A percentile compares a stretch with the other conserved stretches of the same genome.
Conservation (phyloP, 2,888 invertebrate species). For the Lasioglossum lativentre region DNA sequence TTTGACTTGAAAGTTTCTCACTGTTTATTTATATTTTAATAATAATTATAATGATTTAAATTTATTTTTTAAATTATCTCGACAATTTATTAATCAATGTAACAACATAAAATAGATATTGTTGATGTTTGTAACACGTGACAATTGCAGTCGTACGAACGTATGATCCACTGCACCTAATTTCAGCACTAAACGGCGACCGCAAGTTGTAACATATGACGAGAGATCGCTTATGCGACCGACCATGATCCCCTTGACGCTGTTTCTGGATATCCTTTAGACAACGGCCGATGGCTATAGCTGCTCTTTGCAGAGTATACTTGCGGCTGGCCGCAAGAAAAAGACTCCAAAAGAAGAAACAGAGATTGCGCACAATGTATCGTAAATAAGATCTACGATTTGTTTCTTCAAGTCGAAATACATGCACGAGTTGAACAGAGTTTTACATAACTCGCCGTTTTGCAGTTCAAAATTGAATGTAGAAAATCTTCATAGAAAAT, state of each 20-base stretch:
- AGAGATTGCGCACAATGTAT: conserved; percentile 67
- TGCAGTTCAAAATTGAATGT: background rate
- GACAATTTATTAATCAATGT: background rate
- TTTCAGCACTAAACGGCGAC: conserved; percentile 61
- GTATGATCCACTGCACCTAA: conserved; percentile 35
- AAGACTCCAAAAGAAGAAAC: conserved; percentile 51
- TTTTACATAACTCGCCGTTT: background rate
- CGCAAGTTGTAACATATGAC: conserved; percentile 78
- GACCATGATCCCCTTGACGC: conserved; percentile 63
- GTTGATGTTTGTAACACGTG: background rate
- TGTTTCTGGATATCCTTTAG: conserved; percentile 64
- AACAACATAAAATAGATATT: background rate
- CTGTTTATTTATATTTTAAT: too few species aligned
- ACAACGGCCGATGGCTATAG: conserved; percentile 60
- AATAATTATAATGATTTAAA: too few species aligned
- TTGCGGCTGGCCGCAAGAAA: conserved; percentile 68
- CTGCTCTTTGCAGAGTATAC: conserved; percentile 59
- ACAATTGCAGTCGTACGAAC: background rate
- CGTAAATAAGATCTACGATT: conserved; percentile 76
- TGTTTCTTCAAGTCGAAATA: background rate
- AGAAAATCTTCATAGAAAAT: too few species aligned
- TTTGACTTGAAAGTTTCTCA: too few species aligned
- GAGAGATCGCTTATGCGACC: conserved; percentile 72
- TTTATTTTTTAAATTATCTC: background rate
- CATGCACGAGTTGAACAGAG: background rate